Evolutionary conservation across 2,113 vertebrate species (phyloP).

Genomic region (Esox niger): DNA sequence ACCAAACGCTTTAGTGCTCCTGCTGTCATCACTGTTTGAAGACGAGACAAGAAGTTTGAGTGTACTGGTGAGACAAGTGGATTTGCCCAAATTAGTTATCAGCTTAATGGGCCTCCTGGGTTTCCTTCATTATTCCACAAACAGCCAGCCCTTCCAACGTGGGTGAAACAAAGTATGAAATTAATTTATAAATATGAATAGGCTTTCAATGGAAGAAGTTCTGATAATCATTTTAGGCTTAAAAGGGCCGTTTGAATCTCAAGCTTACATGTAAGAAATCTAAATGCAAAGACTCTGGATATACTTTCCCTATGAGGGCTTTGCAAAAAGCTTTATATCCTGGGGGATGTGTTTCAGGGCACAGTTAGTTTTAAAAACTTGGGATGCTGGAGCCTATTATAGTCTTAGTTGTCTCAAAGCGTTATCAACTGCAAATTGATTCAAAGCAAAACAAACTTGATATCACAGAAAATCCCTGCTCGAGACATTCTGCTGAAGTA

Average conservation of each 20-base stretch:
- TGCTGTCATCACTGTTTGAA: neutral
- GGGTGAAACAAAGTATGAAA: conserved; percentile 38
- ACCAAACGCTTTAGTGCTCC: neutral
- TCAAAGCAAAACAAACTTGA: no score
- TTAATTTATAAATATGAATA: conserved; percentile 37
- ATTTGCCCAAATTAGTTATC: conserved; percentile 18
- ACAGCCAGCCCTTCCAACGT: conserved; percentile 14
- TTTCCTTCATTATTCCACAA: conserved; percentile 17
- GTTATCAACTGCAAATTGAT: neutral
- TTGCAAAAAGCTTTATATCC: neutral
- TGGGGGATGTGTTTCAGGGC: neutral
- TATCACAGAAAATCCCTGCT: no score
- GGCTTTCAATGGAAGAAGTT: conserved; percentile 15
- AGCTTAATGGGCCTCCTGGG: conserved; percentile 20
- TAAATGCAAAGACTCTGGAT: neutral
- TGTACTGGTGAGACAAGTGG: conserved; percentile 12
- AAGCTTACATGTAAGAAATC: no score
- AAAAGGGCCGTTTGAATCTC: neutral
- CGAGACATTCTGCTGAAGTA: neutral
- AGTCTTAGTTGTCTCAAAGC: neutral
- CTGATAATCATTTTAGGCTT: conserved; percentile 10
- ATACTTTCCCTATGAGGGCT: neutral
- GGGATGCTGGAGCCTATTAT: neutral
- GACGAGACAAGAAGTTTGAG: neutral
- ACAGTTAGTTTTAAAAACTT: neutral